These are phyloP conservation scores for Gnathonemus echidnorhynchus DNA, from an alignment of 2,113 vertebrate genomes.

Conservation along the genomic window DNA sequence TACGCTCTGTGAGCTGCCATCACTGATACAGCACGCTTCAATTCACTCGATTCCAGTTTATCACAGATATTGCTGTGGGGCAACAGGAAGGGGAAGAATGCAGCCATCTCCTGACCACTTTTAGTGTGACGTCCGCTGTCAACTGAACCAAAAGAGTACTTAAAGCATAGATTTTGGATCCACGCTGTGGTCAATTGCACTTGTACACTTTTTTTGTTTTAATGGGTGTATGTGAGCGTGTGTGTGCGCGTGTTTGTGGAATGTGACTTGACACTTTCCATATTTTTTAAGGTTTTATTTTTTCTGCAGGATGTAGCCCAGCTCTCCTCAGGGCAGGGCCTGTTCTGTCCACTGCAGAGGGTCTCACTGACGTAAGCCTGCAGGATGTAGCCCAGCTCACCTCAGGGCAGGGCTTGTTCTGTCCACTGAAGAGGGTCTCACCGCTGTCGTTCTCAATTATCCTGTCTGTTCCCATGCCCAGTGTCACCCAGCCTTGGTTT, in stretches of 20 bases:
- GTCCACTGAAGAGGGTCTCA: neutral
- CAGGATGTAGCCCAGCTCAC: too few species aligned
- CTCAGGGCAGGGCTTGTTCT: too few species aligned
- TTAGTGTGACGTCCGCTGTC: neutral
- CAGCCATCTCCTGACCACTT: neutral
- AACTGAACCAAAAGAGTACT: neutral
- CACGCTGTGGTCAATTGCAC: neutral
- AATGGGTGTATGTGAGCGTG: neutral
- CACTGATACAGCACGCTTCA: neutral
- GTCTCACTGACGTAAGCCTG: neutral
- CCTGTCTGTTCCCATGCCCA: neutral
- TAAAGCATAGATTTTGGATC: conserved; percentile 2
- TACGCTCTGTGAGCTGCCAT: neutral
- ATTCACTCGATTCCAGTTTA: neutral
- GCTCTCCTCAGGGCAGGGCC: too few species aligned
- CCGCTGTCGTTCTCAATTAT: neutral
- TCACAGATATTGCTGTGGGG: neutral
- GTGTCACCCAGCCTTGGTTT: neutral
- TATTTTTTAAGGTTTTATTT: neutral
- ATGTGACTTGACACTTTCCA: neutral
- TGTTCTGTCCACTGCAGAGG: neutral
- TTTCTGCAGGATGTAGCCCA: neutral
- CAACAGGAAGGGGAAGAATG: neutral
- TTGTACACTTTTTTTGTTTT: neutral
- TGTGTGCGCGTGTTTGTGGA: neutral